Conservation (phyloP, 2,113 vertebrate genomes). For the Siniperca chuatsi region DNA sequence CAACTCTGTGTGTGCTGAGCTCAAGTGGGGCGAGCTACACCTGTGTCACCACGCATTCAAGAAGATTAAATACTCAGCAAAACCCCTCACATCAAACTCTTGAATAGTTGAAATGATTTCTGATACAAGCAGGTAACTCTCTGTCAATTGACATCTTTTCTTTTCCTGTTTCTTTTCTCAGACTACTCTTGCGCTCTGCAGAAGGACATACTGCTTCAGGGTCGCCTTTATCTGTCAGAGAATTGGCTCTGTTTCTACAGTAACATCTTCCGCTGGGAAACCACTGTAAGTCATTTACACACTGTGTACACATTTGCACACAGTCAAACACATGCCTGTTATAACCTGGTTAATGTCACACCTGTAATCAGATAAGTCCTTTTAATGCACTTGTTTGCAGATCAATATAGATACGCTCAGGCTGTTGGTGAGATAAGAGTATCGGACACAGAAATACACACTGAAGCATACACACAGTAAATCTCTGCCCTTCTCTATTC, state of each 20-base stretch:
- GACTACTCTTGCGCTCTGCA: conserved; percentile 94
- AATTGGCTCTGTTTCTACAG: conserved; percentile 96
- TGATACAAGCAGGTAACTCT: background rate
- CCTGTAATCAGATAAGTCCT: conserved; percentile 32
- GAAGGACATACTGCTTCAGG: conserved; percentile 93
- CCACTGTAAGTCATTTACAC: conserved; percentile 83
- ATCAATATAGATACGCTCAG: conserved; percentile 45
- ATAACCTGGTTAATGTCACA: conserved; percentile 30
- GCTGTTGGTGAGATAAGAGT: conserved; percentile 31
- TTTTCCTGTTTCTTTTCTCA: conserved; percentile 61
- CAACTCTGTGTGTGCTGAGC: background rate
- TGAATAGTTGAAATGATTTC: background rate
- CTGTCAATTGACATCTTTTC: conserved; percentile 10
- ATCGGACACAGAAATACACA: background rate
- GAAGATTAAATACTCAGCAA: background rate
- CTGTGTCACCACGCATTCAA: background rate
- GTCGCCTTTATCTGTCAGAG: conserved; percentile 92
- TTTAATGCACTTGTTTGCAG: conserved; percentile 49
- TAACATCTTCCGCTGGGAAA: conserved; percentile 96
- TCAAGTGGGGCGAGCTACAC: background rate
- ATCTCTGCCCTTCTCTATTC: background rate
- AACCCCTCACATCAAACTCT: background rate
- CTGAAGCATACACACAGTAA: background rate
- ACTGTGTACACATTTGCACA: conserved; percentile 30
- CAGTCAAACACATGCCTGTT: conserved; percentile 20